A percentile compares a stretch with the other conserved stretches of the same genome.
These are phyloP conservation scores for Echinarachnius parma DNA, from an alignment of 53 echinoderm and acorn worm species.

Conservation along the genomic window DNA sequence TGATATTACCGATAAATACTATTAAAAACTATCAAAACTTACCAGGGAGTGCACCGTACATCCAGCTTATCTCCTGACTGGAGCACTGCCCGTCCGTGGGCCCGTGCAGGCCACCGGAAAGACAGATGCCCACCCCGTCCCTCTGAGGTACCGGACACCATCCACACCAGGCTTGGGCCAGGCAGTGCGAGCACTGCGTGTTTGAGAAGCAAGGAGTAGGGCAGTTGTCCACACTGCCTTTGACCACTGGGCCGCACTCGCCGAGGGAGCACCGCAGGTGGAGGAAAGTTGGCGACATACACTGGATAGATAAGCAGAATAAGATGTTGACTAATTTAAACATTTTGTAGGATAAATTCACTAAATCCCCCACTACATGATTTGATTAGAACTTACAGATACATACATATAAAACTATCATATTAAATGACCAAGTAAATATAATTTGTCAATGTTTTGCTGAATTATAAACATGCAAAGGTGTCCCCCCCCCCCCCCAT, in stretches of 20 bases:
- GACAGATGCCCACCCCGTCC: slow-evolving; percentile 86
- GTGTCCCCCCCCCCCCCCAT: too few species aligned
- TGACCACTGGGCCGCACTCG: slow-evolving; percentile 73
- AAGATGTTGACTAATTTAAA: too few species aligned
- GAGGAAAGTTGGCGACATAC: slow-evolving; percentile 77
- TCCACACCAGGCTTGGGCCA: slow-evolving; percentile 75
- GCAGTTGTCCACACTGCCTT: slow-evolving; percentile 48
- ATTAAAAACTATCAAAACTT: slow-evolving; percentile 5
- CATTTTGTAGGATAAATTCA: background rate
- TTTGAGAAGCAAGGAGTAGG: slow-evolving; percentile 65
- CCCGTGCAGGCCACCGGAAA: slow-evolving; percentile 70
- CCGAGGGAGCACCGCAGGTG: slow-evolving; percentile 73
- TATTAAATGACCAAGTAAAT: too few species aligned
- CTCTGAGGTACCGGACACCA: slow-evolving; percentile 79
- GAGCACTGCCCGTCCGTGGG: slow-evolving; percentile 68
- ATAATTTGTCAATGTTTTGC: too few species aligned
- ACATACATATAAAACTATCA: too few species aligned
- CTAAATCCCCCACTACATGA: background rate
- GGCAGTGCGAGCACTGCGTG: slow-evolving; percentile 73
- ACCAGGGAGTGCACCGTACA: slow-evolving; percentile 39
- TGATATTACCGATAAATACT: background rate
- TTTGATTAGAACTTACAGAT: too few species aligned
- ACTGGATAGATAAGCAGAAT: too few species aligned
- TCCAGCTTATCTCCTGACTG: slow-evolving; percentile 45
- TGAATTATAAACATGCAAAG: too few species aligned